These are phyloP conservation scores for Siniperca obscura DNA, from an alignment of 2,797 vertebrate genomes.

Conservation along the genomic window DNA sequence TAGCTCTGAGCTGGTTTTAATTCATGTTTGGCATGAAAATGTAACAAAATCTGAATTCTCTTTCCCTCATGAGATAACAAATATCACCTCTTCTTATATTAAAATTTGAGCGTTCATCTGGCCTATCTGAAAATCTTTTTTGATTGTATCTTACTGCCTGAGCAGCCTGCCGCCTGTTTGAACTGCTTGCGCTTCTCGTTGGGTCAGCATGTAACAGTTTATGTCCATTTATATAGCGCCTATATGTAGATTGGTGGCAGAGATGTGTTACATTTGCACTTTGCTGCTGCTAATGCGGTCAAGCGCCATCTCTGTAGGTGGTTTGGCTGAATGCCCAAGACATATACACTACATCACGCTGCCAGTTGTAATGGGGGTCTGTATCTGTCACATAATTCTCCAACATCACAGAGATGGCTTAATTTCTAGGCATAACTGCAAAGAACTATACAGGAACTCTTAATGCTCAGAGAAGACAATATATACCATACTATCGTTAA, in stretches of 20 bases:
- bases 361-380: conserved; percentile 27
- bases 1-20: conserved; percentile 10
- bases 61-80: not conserved
- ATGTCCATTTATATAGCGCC: conserved; percentile 1
- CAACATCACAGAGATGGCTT: conserved; percentile 34
- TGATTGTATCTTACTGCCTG: not conserved
- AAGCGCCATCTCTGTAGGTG: conserved; percentile 33
- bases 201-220: conserved; percentile 13
- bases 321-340: conserved; percentile 48
- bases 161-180: not conserved
- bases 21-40: not conserved
- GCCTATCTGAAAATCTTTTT: not conserved
- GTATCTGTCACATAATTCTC: conserved; percentile 46
- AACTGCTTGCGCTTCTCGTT: not conserved
- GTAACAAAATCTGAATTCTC: not conserved
- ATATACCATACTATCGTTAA: not conserved
- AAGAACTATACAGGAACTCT: conserved; percentile 10
- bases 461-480: conserved; percentile 16
- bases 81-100: conserved; percentile 2
- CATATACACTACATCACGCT: conserved; percentile 34
- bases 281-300: conserved; percentile 32
- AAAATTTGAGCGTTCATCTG: not conserved
- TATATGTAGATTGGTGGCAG: conserved; percentile 7
- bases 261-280: conserved; percentile 46
- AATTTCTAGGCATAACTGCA: conserved; percentile 18